Base-by-base conservation (phyloP, 2,113 vertebrate genomes). In the Azemiops feae region DNA sequence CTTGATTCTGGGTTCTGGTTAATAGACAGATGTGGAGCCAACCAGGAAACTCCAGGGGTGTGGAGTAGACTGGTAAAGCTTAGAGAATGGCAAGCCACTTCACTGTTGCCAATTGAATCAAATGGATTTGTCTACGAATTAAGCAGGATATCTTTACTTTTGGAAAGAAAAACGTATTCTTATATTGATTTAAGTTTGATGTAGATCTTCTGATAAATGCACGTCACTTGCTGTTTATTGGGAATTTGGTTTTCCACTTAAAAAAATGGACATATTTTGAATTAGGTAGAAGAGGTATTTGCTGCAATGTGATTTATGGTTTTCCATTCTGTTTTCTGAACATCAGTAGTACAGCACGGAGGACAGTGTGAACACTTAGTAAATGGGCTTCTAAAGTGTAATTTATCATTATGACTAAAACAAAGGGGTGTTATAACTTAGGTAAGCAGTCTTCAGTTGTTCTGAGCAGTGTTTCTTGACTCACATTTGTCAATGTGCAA, bases 221-320 rank as follows among this genome's bases (percentile, higher is more conserved):
- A n/a, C 27, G 93, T 93, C 95, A 94, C 94, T 93, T 95, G 95
- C 93, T 45, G 96, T 45, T 93, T 92, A 93, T 1, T 0, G 64
- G 90, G 85, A 91, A 95, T 96, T 88, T 92, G 93, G 14, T 93
- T 92, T 94, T 64, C 52, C 11, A 22, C 85, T 47, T 57, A 93
- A 88, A 96, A 94, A 96, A 89, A 43, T 34, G 18, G 92, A 94
- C 92, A 94, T 93, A 92, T 94, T 95, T 0, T 0, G 94, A 95
- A 95, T 27, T 93, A 91, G 94, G 94, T 88, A 74, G 95, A 92
- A 95, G 96, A 96, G n/a, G n/a, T 94, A 94, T 27, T 64, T 93
- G 94, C 93, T 91, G 39, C 89, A 92, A 89, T 95, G 96, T 97
- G 96, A 97, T 97, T 97, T 97, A 96, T 96, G 94, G 95, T 96